These are phyloP conservation scores for Muscicapa striata DNA, from an alignment of 2,797 vertebrate genomes.

Conservation along the genomic window DNA sequence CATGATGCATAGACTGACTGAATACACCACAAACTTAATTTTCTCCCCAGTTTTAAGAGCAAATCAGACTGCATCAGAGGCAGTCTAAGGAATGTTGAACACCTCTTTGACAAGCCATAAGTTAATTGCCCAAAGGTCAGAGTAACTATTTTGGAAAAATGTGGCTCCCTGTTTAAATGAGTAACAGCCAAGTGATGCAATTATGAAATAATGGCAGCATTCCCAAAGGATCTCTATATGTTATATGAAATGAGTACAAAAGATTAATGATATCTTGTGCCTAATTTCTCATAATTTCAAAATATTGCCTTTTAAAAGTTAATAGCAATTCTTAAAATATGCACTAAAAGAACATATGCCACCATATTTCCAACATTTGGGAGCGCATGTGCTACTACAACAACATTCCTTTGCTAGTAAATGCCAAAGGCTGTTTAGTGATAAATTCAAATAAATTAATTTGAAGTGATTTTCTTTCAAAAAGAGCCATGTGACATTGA, in stretches of 20 bases:
- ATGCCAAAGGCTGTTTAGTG: constrained; percentile 11
- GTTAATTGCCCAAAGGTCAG: constrained; percentile 3
- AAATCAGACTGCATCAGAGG: not conserved
- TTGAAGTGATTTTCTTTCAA: not conserved
- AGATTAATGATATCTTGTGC: not conserved
- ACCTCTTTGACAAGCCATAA: not conserved
- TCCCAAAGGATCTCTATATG: not conserved
- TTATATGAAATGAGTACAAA: not conserved
- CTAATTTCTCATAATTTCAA: not conserved
- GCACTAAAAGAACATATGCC: not conserved
- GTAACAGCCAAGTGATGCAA: not conserved
- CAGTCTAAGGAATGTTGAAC: not conserved
- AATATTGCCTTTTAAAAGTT: not conserved
- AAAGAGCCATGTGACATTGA: not conserved
- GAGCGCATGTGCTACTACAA: not conserved
- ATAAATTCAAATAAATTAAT: constrained; percentile 22
- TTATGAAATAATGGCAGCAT: not conserved
- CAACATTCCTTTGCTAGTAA: constrained; percentile 6
- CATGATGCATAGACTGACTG: not conserved
- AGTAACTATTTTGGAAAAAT: not conserved
- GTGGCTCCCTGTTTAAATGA: not conserved
- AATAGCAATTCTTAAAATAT: not conserved
- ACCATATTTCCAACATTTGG: constrained; percentile 17
- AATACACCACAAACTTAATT: not conserved
- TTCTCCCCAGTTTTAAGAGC: not conserved